A percentile compares a stretch with the other conserved stretches of the same genome.
phyloP scores from a whole-genome alignment of 1,140 invertebrate species.

The Drosophila takahashii region DNA sequence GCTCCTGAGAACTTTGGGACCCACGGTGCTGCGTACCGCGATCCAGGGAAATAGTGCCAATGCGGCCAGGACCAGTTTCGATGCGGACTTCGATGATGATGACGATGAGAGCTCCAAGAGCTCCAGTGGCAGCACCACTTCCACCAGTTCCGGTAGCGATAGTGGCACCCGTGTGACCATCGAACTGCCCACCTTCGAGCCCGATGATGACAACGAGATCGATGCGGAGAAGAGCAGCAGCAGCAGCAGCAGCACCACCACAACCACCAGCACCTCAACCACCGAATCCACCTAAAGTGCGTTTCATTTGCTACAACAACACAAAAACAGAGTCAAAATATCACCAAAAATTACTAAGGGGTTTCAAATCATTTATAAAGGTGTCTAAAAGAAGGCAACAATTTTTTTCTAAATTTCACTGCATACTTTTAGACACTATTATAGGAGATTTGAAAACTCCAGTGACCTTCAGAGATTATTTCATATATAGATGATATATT shows the following conservation, averaged over 20 bases:
- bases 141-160: conserved; percentile 58
- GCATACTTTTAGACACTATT: neutral
- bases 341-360: neutral
- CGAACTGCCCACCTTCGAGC: conserved; percentile 85
- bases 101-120: conserved; percentile 49
- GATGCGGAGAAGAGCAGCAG: conserved; percentile 52
- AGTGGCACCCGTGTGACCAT: conserved; percentile 83
- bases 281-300: conserved; percentile 56
- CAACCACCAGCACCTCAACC: conserved; percentile 21
- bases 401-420: neutral
- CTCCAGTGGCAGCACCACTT: conserved; percentile 54
- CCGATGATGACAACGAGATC: conserved; percentile 84
- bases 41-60: conserved; percentile 80
- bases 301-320: conserved; percentile 78
- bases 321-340: conserved; percentile 4
- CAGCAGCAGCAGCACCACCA: conserved; percentile 32
- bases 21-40: conserved; percentile 86
- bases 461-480: neutral
- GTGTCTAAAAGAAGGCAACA: neutral
- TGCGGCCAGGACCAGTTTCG: conserved; percentile 75
- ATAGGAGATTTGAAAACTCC: neutral
- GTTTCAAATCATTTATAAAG: neutral
- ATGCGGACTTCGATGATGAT: conserved; percentile 82
- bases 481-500: too few species aligned
- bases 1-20: conserved; percentile 89